Evolutionary conservation across 2,797 vertebrate genomes (phyloP).

Genomic region (Notoglanidium macrostoma): DNA sequence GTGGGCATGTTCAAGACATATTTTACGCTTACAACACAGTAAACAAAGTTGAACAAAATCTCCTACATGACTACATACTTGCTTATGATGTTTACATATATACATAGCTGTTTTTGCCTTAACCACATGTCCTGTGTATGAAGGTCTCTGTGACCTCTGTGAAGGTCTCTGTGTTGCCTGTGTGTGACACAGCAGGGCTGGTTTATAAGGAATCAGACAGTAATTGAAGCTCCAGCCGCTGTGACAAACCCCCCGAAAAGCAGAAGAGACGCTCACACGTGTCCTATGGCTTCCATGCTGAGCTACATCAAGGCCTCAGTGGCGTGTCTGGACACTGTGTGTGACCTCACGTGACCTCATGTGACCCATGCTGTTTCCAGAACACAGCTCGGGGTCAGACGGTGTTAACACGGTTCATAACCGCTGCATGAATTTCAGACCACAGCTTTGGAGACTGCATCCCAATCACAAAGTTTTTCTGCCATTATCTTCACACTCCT

Average conservation of each 20-base stretch:
- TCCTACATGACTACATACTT: background rate
- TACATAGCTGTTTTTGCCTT: background rate
- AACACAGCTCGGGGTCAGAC: conserved; percentile 45
- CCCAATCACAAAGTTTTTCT: background rate
- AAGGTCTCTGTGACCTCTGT: conserved; percentile 15
- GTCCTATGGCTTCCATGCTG: conserved; percentile 40
- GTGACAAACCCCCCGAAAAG: conserved; percentile 3
- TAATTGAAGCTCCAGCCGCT: conserved; percentile 48
- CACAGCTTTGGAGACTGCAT: conserved; percentile 26
- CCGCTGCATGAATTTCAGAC: conserved; percentile 17
- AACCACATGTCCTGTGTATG: conserved; percentile 11
- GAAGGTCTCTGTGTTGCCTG: conserved; percentile 46
- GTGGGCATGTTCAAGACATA: background rate
- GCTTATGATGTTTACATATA: background rate
- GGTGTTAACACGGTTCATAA: conserved; percentile 17
- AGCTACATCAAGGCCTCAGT: conserved; percentile 52
- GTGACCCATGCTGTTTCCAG: conserved; percentile 30
- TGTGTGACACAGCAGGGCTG: conserved; percentile 27
- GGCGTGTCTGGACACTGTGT: conserved; percentile 21
- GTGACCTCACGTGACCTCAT: background rate
- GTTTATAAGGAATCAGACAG: conserved; percentile 29
- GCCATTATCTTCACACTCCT: background rate
- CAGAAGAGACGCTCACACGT: conserved; percentile 19
- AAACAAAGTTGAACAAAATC: background rate
- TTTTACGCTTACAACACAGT: background rate